Conservation (phyloP, 2,797 vertebrate species). For the Typhlichthys subterraneus region DNA sequence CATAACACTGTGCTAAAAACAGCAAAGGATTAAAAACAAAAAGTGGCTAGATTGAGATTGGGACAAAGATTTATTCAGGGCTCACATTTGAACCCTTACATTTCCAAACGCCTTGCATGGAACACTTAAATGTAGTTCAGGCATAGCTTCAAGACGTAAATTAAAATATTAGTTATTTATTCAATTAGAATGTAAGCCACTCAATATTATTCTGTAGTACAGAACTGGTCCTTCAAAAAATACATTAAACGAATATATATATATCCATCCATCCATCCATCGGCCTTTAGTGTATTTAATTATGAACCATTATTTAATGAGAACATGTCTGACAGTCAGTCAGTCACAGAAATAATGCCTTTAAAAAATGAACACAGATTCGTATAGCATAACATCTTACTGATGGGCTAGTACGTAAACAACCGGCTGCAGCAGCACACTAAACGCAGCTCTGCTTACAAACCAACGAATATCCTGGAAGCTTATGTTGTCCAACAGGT, state of each 20-base stretch:
- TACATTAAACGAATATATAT: not conserved
- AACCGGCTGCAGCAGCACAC: conserved; percentile 17
- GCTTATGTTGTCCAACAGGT: conserved; percentile 34
- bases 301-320: conserved; percentile 19
- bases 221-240: conserved; percentile 11
- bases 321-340: conserved; percentile 15
- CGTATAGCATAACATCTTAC: too few relatives aligned
- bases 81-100: too few relatives aligned
- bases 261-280: conserved; percentile 3
- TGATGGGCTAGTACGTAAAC: not conserved
- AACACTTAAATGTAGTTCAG: not conserved
- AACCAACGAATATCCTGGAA: conserved; percentile 12
- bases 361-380: not conserved
- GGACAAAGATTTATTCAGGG: not conserved
- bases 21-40: not conserved
- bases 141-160: not conserved
- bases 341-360: not conserved
- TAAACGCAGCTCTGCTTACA: conserved; percentile 3
- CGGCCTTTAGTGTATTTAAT: conserved; percentile 33
- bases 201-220: not conserved
- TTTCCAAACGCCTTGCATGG: not conserved
- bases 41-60: too few relatives aligned
- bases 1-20: not conserved
- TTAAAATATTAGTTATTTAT: not conserved
- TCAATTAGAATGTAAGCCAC: not conserved